Evolutionary conservation across 1,140 invertebrate species (phyloP), one percentile per base, ranked within the genome.

Genomic region (Pachypsylla venusta): DNA sequence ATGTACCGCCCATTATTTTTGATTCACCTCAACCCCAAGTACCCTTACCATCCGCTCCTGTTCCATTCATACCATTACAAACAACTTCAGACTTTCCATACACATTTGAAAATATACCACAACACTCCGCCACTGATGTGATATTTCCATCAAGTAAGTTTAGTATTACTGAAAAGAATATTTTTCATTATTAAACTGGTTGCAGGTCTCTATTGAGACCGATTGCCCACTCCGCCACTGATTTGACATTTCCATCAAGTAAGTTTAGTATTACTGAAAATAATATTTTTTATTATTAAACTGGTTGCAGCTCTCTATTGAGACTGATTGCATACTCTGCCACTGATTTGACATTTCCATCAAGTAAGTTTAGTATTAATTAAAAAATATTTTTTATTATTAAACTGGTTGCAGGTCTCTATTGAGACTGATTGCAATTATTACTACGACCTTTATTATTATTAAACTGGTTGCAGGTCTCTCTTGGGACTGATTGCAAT

Each of bases 1-100:
- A 89, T 64, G 73, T 84, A 1, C 81, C 84, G 16, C 75, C 78
- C 1, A 65, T 85, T 26, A 82, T 87, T 57, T 82, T 85, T 60
- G 83, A 88, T 65, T 73, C 77, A 1, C 74, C 75, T 10, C 71
- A 72, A 67, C 71, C 70, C 64, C 72, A 73, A 5, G 69, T 71
- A 2, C 74, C 74, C 0, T 76, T 75, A 0, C 74, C 75, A 24
- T 67, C 63, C 19, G 68, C 69, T 1, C 71, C 71, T 7, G 67
- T 66, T 54, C 70, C 65, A 3, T 25, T 54, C 2, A 60, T 24
- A 14, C 25, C 54, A 2, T 24, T 48, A 4, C 65, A 73, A 59
- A 73, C 79, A 57, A 68, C 35, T 19, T 26, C 56, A 3, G 53
- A 54, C 28, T 58, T 61, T 13, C 56, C 60, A 4, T 42, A 25